Evolutionary conservation across 2,113 vertebrate species (phyloP).

Genomic region (Lepus europaeus): DNA sequence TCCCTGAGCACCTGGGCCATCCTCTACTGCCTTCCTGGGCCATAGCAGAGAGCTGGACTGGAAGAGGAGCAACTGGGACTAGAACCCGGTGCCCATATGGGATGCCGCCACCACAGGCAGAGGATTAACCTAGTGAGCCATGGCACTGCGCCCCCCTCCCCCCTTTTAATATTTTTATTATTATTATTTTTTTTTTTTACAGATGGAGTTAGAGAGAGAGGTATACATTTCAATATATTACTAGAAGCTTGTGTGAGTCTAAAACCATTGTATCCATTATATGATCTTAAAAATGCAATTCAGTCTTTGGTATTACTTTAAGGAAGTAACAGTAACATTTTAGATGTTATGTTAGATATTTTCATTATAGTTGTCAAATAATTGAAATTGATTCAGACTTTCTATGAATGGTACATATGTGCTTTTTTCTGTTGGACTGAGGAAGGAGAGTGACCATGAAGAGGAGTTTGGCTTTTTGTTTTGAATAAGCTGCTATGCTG

Average conservation of each 20-base stretch:
- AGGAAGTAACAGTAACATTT: neutral
- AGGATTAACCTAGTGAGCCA: too few relatives aligned
- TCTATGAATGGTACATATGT: neutral
- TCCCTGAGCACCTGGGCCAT: too few relatives aligned
- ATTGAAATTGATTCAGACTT: conserved; percentile 10
- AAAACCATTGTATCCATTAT: neutral
- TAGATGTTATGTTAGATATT: neutral
- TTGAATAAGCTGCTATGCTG: neutral
- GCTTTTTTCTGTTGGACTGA: neutral
- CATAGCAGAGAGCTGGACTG: too few relatives aligned
- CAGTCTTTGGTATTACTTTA: neutral
- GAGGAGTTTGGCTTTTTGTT: neutral
- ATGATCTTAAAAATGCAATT: neutral
- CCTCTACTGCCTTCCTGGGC: too few relatives aligned
- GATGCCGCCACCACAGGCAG: too few relatives aligned
- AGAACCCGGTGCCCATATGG: too few relatives aligned
- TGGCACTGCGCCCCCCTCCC: too few relatives aligned
- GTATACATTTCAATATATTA: neutral
- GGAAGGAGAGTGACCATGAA: neutral
- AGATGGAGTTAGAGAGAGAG: too few relatives aligned
- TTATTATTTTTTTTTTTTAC: too few relatives aligned
- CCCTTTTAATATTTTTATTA: too few relatives aligned
- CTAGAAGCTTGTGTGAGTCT: neutral
- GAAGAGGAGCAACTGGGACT: too few relatives aligned
- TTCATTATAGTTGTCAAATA: neutral